These are phyloP conservation scores for Melanotaenia trifasciata DNA, from an alignment of 2,797 vertebrate genomes.

Conservation along the genomic window DNA sequence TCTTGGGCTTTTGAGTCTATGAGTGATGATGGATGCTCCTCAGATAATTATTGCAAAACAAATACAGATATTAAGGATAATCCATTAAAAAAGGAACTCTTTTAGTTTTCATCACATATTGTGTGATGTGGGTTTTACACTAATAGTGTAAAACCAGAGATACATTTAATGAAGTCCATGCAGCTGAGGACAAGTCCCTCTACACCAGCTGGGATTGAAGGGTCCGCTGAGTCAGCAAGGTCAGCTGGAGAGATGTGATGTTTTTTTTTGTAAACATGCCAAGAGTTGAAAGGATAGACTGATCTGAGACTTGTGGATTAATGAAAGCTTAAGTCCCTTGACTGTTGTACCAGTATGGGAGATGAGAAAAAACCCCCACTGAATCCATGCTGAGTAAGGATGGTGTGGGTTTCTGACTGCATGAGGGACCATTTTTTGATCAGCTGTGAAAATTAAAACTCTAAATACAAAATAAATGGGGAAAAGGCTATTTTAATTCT, in stretches of 20 bases:
- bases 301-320: slow-evolving; percentile 67
- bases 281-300: slow-evolving; percentile 53
- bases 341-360: slow-evolving; percentile 39
- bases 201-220: slow-evolving; percentile 10
- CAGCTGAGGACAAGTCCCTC: slow-evolving; percentile 10
- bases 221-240: slow-evolving; percentile 34
- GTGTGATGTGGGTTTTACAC: background rate
- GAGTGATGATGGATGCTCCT: background rate
- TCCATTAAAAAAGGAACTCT: background rate
- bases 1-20: too few relatives aligned
- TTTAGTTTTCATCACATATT: background rate
- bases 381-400: slow-evolving; percentile 6
- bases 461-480: background rate
- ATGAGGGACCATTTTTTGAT: background rate
- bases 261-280: slow-evolving; percentile 59
- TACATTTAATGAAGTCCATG: background rate
- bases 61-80: background rate
- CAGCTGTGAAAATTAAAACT: background rate
- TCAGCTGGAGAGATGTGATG: slow-evolving; percentile 29
- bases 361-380: slow-evolving; percentile 7
- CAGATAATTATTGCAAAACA: background rate
- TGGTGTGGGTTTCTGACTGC: slow-evolving; percentile 4
- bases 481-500: background rate
- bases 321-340: slow-evolving; percentile 50
- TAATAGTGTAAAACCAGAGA: background rate